Percentiles rank a stretch among this genome's conserved stretches.
Conservation (phyloP, 1,140 invertebrate species). For the Marisa cornuarietis region DNA sequence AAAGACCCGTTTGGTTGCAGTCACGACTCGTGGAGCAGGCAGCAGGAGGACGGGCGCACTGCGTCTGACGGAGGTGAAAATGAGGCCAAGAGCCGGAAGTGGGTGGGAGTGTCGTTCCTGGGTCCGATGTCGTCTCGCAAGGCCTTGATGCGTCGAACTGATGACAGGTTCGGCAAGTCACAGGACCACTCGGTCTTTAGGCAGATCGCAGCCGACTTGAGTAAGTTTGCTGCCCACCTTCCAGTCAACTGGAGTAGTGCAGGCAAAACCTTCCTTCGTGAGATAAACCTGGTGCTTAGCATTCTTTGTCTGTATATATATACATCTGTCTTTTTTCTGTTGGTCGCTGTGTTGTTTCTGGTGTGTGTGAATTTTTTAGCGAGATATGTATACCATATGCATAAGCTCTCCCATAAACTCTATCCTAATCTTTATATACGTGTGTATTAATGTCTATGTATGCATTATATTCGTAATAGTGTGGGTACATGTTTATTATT, state of each 20-base stretch:
- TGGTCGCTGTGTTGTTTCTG: background rate
- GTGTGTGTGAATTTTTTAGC: too few species aligned
- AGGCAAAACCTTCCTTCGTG: too few species aligned
- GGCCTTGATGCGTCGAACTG: slow-evolving; percentile 2
- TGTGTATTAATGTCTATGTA: too few species aligned
- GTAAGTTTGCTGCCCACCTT: background rate
- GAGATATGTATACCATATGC: too few species aligned
- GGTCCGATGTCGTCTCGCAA: slow-evolving; percentile 4
- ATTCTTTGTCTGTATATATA: background rate
- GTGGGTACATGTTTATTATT: too few species aligned
- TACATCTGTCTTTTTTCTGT: background rate
- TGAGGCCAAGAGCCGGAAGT: background rate
- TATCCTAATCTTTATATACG: too few species aligned
- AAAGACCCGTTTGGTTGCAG: background rate
- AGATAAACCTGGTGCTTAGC: too few species aligned
- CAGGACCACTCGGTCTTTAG: slow-evolving; percentile 4
- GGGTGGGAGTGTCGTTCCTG: slow-evolving; percentile 4
- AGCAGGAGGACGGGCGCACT: too few species aligned
- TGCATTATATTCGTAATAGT: too few species aligned
- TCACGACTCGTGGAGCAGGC: slow-evolving; percentile 3
- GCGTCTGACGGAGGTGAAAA: too few species aligned
- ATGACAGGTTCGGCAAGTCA: background rate
- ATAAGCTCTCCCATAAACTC: too few species aligned
- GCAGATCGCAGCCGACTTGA: slow-evolving; percentile 14
- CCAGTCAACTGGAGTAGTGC: too few species aligned